Conservation (phyloP, 2,797 vertebrate species). For the Sebastes nivosus region DNA sequence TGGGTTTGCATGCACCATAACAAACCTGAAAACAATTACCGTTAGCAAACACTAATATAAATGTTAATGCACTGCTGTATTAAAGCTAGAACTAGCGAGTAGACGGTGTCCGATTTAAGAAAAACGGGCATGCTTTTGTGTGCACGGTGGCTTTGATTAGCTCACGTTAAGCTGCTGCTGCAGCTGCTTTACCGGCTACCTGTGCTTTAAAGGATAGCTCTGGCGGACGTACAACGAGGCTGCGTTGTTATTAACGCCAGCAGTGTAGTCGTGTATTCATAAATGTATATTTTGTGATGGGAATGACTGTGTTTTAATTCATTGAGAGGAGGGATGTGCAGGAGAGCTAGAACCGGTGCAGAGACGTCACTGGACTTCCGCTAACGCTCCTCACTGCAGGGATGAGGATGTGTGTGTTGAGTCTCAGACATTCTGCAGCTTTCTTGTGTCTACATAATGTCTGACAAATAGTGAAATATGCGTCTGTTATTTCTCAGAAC, state of each 20-base stretch:
- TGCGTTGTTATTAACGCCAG: not conserved
- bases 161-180: constrained; percentile 57
- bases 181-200: constrained; percentile 23
- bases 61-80: rapidly evolving
- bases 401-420: not conserved
- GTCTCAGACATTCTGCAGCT: not conserved
- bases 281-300: not conserved
- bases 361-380: constrained; percentile 34
- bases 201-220: constrained; percentile 7
- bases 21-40: rapidly evolving
- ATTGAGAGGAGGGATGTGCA: not conserved
- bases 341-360: constrained; percentile 8
- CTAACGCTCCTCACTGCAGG: constrained; percentile 6
- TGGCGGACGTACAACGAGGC: not conserved
- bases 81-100: not conserved
- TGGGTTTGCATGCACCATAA: not conserved
- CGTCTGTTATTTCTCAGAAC: rapidly evolving
- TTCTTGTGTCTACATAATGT: not conserved
- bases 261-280: not conserved
- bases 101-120: constrained; percentile 27
- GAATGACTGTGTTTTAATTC: not conserved
- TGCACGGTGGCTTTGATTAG: constrained; percentile 62
- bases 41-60: rapidly evolving
- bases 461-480: too few species aligned
- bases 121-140: constrained; percentile 71